A percentile compares a stretch with the other conserved stretches of the same genome.
Conservation (phyloP, 2,113 vertebrate genomes). For the Campylomormyrus tamandua region DNA sequence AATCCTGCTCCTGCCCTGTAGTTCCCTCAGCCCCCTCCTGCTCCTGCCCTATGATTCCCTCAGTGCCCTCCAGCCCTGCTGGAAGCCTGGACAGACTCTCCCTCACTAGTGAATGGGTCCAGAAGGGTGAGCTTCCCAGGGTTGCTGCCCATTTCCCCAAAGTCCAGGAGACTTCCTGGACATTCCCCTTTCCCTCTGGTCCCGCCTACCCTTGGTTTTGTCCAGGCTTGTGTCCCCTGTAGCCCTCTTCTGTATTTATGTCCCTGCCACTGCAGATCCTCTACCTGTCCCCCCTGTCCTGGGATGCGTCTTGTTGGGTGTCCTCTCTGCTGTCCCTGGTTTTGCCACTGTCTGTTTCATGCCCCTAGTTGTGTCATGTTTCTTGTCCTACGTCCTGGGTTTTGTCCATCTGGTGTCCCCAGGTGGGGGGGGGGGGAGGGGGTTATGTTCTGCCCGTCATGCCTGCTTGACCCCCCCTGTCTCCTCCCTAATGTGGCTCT, state of each 20-base stretch:
- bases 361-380: background rate
- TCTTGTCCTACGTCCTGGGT: background rate
- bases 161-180: background rate
- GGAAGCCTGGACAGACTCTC: background rate
- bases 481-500: background rate
- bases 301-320: background rate
- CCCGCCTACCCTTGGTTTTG: background rate
- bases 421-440: background rate
- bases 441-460: background rate
- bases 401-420: background rate
- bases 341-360: background rate
- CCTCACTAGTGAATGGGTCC: too few species aligned
- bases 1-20: too few species aligned
- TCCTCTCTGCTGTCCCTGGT: background rate
- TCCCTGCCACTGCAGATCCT: background rate
- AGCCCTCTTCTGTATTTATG: background rate
- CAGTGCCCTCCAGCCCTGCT: too few species aligned
- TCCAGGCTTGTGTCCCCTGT: too few species aligned
- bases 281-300: background rate
- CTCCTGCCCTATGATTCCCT: too few species aligned
- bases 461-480: background rate
- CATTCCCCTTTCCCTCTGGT: background rate
- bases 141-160: background rate
- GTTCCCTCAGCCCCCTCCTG: too few species aligned
- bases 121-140: background rate